These are phyloP conservation scores for Sebastes oblongus DNA, from an alignment of 2,797 vertebrate genomes.

Conservation along the genomic window DNA sequence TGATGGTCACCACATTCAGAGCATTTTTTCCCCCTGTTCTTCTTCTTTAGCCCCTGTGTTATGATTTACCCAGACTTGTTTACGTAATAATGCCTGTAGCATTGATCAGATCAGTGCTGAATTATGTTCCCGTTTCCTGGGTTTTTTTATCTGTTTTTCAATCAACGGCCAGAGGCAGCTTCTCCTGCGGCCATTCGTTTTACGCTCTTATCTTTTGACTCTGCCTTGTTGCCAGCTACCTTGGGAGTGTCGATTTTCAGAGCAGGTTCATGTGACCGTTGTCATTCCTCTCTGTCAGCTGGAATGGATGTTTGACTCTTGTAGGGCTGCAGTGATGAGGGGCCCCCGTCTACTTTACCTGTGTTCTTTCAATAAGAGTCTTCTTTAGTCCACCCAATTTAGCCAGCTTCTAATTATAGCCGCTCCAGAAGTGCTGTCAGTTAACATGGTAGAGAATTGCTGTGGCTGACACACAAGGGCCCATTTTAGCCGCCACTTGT, in stretches of 20 bases:
- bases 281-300: conserved; percentile 18
- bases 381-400: neutral
- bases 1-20: conserved; percentile 9
- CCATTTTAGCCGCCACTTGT: neutral
- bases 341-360: neutral
- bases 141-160: neutral
- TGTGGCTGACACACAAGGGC: neutral
- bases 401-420: neutral
- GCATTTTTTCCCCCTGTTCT: neutral
- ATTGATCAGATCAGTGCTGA: neutral
- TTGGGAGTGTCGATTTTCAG: neutral
- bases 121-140: neutral
- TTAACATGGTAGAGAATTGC: neutral
- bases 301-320: conserved; percentile 9
- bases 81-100: neutral
- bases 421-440: neutral
- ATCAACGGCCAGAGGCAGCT: neutral
- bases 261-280: neutral
- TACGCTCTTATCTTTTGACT: neutral
- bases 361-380: neutral
- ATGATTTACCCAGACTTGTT: neutral
- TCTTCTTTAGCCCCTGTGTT: neutral
- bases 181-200: neutral
- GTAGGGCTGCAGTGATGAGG: neutral
- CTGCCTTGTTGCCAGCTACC: neutral